Evolutionary conservation across 2,113 vertebrate species (phyloP).

Genomic region (Megaceryle maxima): DNA sequence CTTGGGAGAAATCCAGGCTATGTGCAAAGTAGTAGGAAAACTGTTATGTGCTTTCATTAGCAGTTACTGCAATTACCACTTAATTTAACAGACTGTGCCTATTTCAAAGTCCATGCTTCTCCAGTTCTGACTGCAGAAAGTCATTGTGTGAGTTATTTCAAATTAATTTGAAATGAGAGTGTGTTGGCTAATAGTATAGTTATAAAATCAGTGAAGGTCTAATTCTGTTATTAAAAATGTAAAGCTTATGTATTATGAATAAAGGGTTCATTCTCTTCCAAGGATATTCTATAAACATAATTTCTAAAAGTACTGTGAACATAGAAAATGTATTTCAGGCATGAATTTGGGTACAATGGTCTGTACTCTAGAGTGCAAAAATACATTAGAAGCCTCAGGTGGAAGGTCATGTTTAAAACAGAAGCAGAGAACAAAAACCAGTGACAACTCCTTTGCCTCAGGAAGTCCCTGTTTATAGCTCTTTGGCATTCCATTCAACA

Average conservation of each 20-base stretch:
- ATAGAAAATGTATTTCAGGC: slow-evolving; percentile 10
- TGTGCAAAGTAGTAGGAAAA: neutral
- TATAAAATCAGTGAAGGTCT: slow-evolving; percentile 66
- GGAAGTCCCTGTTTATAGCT: slow-evolving; percentile 1
- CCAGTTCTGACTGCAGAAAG: slow-evolving; percentile 33
- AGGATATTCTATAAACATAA: slow-evolving; percentile 67
- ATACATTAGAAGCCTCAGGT: neutral
- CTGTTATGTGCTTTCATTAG: slow-evolving; percentile 35
- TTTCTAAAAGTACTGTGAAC: slow-evolving; percentile 50
- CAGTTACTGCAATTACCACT: slow-evolving; percentile 8
- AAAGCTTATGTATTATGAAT: slow-evolving; percentile 73
- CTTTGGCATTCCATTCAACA: neutral
- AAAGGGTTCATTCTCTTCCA: slow-evolving; percentile 52
- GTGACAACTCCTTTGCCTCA: neutral
- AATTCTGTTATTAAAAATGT: slow-evolving; percentile 75
- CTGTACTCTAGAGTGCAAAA: neutral
- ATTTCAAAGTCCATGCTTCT: slow-evolving; percentile 52
- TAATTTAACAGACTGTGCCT: slow-evolving; percentile 58
- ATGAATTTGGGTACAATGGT: neutral
- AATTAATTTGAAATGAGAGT: slow-evolving; percentile 59
- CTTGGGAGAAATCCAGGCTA: neutral
- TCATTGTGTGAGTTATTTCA: slow-evolving; percentile 47
- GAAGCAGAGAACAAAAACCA: slow-evolving; percentile 14
- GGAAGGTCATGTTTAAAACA: slow-evolving; percentile 38
- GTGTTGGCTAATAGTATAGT: slow-evolving; percentile 49